Base-by-base conservation (phyloP, 30 jellyfish, hydroid and myxozoan genomes). In the Hydractinia symbiolongicarpus region DNA sequence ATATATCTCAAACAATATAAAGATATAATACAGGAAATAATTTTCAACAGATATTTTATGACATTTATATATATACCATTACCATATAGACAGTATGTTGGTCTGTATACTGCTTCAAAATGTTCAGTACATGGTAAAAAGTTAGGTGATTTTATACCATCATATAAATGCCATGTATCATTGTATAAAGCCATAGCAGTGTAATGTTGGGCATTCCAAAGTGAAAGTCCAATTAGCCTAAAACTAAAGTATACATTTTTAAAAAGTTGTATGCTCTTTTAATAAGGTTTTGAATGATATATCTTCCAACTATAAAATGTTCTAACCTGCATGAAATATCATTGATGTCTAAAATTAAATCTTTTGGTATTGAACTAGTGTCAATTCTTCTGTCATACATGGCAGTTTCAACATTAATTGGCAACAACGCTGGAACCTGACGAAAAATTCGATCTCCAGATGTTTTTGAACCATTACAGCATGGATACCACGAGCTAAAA, bases 381-480 rank as follows among this genome's bases (percentile, higher is more conserved):
- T 64, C 74, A 64, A 64, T 64, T 64, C 17, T 64, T 13, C 74
- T 44, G 40, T 64, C 74, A 13, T 64, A 64, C 40, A 64, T 51
- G 16, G 74, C 74, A 64, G 74, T 64, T n/a, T 64, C 74, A 64
- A 64, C 17, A 51, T 64, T 64, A 64, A 13, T 64, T 7, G 17
- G 74, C 19, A 64, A 51, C 40, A 64, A 64, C 9, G 9, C 52
- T 13, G 74, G 74, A 44, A 64, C 40, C 52, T 6, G 9, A 64
- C 40, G 19, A 64, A 6, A 64, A n/a, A 64, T 64, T 13, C 74
- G 74, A 64, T 64, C 40, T 7, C 74, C 74, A 64, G 52, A 64
- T n/a, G 74, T n/a, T 64, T 51, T 44, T 64, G 19, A 7, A 64
- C 74, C 74, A 64, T 64, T 64, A 13, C 74, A 64, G 74, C 74